Conservation (phyloP, 2,113 vertebrate species). For the Urocitellus parryii region DNA sequence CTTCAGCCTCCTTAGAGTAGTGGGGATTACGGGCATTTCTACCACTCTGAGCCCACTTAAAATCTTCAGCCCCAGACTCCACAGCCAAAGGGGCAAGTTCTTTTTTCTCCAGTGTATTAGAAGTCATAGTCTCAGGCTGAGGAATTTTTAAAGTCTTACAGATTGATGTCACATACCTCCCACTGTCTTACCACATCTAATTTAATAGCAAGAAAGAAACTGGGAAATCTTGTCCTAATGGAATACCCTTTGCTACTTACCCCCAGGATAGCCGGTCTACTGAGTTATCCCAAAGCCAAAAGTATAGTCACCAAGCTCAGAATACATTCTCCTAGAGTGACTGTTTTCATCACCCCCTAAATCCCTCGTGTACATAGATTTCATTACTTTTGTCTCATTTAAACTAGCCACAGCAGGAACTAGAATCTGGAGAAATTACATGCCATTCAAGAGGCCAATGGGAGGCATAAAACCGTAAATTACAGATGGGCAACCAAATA, state of each 20-base stretch:
- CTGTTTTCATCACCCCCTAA: neutral
- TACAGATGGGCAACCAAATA: neutral
- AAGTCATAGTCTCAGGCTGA: neutral
- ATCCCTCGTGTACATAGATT: neutral
- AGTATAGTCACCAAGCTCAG: neutral
- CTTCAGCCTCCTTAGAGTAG: neutral
- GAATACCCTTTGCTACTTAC: neutral
- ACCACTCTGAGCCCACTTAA: neutral
- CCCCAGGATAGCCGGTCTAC: neutral
- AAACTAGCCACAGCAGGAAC: slow-evolving; percentile 5
- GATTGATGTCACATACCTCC: neutral
- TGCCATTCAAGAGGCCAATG: neutral
- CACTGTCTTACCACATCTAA: neutral
- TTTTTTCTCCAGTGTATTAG: slow-evolving; percentile 27
- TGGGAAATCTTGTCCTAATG: neutral
- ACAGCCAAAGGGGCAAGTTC: neutral
- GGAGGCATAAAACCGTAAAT: neutral
- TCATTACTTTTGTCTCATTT: neutral
- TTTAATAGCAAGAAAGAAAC: slow-evolving; percentile 21
- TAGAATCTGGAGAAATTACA: slow-evolving; percentile 44
- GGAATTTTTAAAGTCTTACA: slow-evolving; percentile 7
- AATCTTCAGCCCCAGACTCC: neutral
- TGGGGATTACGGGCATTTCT: neutral
- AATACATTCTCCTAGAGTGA: neutral
- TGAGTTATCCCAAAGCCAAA: neutral